Evolutionary conservation across 2,888 invertebrate genomes (phyloP).

Genomic region (Heliconius ethilla): DNA sequence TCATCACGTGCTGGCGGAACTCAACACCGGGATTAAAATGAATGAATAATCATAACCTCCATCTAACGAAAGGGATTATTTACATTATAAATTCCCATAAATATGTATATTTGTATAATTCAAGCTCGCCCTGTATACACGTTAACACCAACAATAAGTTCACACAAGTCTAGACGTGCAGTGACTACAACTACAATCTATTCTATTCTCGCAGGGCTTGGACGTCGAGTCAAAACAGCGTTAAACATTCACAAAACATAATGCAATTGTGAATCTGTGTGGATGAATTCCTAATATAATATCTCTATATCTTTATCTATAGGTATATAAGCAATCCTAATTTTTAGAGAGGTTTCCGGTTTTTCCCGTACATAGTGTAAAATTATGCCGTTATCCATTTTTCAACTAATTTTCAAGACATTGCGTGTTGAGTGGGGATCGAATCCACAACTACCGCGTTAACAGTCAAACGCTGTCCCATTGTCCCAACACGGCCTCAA

Average conservation of each 20-base stretch:
- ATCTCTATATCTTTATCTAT: neutral
- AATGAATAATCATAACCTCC: neutral
- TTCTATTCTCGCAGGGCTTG: conserved; percentile 54
- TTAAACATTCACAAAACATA: conserved; percentile 29
- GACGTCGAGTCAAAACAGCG: conserved; percentile 14
- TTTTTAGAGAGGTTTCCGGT: neutral
- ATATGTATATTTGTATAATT: neutral
- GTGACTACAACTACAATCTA: conserved; percentile 54
- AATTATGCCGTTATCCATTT: too few relatives aligned
- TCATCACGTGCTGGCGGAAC: neutral
- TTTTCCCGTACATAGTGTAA: too few relatives aligned
- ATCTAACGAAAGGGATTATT: neutral
- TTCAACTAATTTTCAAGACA: too few relatives aligned
- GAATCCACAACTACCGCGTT: too few relatives aligned
- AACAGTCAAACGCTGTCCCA: too few relatives aligned
- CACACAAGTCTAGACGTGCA: conserved; percentile 33
- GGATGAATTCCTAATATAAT: conserved; percentile 10
- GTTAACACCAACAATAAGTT: conserved; percentile 17
- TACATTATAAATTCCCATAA: neutral
- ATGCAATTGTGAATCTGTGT: conserved; percentile 40
- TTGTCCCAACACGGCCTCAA: too few relatives aligned
- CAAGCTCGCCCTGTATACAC: neutral
- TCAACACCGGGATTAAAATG: neutral
- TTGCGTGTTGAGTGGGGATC: too few relatives aligned
- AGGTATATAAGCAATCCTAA: neutral